These are phyloP conservation scores for Ceratina australensis DNA, from an alignment of 1,140 invertebrate species.

Conservation along the genomic window DNA sequence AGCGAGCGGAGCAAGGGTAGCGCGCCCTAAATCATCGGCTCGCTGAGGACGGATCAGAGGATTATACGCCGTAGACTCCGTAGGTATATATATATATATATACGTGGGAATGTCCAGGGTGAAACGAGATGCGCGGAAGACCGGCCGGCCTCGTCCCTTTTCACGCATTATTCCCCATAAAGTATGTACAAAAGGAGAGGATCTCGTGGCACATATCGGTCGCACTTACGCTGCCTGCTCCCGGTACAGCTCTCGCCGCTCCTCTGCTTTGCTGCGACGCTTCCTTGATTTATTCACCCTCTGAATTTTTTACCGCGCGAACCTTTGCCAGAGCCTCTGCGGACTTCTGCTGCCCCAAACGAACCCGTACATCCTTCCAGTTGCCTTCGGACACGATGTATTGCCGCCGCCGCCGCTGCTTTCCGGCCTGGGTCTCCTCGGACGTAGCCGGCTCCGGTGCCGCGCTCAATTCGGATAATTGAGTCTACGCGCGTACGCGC, in stretches of 20 bases:
- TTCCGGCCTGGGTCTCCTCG: constrained; percentile 15
- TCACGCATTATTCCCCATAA: constrained; percentile 54
- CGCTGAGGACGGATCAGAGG: constrained; percentile 41
- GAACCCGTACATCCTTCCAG: constrained; percentile 49
- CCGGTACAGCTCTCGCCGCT: constrained; percentile 53
- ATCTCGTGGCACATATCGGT: constrained; percentile 43
- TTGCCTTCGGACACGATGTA: constrained; percentile 43
- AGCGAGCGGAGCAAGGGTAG: constrained; percentile 21
- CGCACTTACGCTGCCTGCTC: constrained; percentile 63
- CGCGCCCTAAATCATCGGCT: constrained; percentile 34
- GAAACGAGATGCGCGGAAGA: constrained; percentile 38
- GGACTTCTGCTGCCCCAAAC: constrained; percentile 55
- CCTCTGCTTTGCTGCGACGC: constrained; percentile 56
- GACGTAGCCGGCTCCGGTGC: constrained; percentile 9
- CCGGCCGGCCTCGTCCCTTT: constrained; percentile 23
- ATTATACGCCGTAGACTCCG: constrained; percentile 17
- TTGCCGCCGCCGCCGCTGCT: constrained; percentile 15
- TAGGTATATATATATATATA: constrained; percentile 14
- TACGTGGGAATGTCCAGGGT: constrained; percentile 37
- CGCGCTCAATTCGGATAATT: constrained; percentile 29
- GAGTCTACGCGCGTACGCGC: constrained; percentile 20
- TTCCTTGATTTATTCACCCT: constrained; percentile 75
- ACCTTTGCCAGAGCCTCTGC: constrained; percentile 54
- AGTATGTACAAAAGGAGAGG: constrained; percentile 38
- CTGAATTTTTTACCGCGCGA: constrained; percentile 72